Evolutionary conservation across 1,140 invertebrate species (phyloP), one percentile per base, ranked within the genome.

Genomic region (Drosophila insularis): DNA sequence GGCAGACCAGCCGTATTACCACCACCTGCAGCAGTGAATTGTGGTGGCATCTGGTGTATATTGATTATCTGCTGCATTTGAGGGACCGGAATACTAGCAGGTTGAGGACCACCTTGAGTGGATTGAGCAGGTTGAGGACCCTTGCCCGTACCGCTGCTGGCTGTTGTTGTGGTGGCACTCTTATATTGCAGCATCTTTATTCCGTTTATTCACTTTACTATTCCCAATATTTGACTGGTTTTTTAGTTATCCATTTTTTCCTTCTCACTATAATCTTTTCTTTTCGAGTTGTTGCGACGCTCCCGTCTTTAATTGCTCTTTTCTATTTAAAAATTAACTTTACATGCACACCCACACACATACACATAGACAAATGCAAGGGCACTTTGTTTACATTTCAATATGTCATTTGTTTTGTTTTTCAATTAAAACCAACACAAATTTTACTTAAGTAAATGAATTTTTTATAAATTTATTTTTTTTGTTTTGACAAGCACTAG

Each of bases 401-500:
- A 69, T 23, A 31, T 59, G 54, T 2, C 10, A 19, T 10, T 32
- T 65, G 40, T 66, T 63, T 27, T 58, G 40, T 56, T 73, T 58
- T 35, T 21, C 32, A 62, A 56, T 56, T 56, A 56, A 35, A 17
- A 32, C 32, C 31, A 13, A 37, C 35, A 37, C 3, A 56, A 56
- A 35, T 14, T 56, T 13, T n/a, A 35, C 65, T 43, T 62, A 74
- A 68, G 74, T 3, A 54, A 50, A 70, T 63, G 32, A 27, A 74
- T 59, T 78, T 81, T 74, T 76, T 70, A 63, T 50, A 72, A 77
- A 27, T 27, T 27, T 27, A 27, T 27, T 27, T 27, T 27, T 87
- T 86, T 86, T 86, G 81, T 86, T 86, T 86, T 86, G 81, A 86
- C 81, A 85, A 85, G 81, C 81, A 81, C 84, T n/a, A n/a, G n/a